Base-by-base conservation (phyloP, 2,797 vertebrate species). In the Scomberomorus guttatus region DNA sequence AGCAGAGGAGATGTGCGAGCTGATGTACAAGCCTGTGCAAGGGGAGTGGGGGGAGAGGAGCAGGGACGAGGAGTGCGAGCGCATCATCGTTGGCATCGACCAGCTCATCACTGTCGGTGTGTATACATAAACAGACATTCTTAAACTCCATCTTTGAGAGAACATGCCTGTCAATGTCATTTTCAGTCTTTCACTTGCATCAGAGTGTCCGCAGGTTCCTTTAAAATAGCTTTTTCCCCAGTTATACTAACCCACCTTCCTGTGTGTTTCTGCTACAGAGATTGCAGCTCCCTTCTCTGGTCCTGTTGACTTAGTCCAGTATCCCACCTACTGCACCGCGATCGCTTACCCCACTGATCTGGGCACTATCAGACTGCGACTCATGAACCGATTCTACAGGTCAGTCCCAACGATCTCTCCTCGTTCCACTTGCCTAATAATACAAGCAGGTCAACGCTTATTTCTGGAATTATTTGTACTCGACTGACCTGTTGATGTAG, bases 371-470 rank as follows among this genome's bases (percentile, higher is more conserved):
- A 95, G 95, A 73, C 95, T 96, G 85, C 95, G 98, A 44, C 96
- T 99, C 37, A 82, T 93, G n/a, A 96, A 98, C 94, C 93, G 96
- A n/a, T 99, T 99, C 92, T 99, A 99, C 95, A 97, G 98, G 98
- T 99, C 67, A 88, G 90, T 79, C 57, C 24, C 27, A 18, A 29
- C 32, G 14, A 11, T 70, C 18, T 55, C 9, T 34, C 14, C 27
- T 32, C 15, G n/a, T 5, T 9, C 12, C 7, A 52, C 9, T 4
- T 15, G 3, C 14, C 12, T 65, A 14, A 54, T 22, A n/a, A 52
- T 69, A 11, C 8, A n/a, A 57, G 2, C n/a, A 54, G 15, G 15
- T 51, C 27, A 67, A 48, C 54, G 15, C 7, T 39, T 54, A 74
- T 22, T 39, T 12, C n/a, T 34, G 46, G 10, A 34, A 20, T 37